A percentile compares a stretch with the other conserved stretches of the same genome.
phyloP scores from a whole-genome alignment of 2,888 invertebrate genomes.

The Hymenopus coronatus region DNA sequence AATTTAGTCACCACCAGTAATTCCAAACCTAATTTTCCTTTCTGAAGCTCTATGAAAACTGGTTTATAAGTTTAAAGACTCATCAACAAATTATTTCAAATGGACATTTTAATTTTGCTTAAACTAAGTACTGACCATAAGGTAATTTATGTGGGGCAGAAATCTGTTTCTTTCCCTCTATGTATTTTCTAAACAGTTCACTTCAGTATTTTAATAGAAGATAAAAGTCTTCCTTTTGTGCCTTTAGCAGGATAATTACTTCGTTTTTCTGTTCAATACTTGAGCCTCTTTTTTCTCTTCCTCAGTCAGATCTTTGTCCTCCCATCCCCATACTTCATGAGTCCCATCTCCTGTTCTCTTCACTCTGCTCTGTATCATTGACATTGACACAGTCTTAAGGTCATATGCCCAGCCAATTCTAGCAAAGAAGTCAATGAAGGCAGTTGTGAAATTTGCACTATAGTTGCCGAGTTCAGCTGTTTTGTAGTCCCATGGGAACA shows the following conservation, averaged over 20 bases:
- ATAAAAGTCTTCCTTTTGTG: not conserved
- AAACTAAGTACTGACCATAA: not conserved
- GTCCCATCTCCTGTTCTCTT: constrained; percentile 70
- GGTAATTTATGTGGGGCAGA: not conserved
- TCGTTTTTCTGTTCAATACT: constrained; percentile 35
- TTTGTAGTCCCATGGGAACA: constrained; percentile 83
- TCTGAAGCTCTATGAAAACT: too few relatives aligned
- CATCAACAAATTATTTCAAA: too few relatives aligned
- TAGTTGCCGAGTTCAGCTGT: constrained; percentile 75
- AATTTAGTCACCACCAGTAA: too few relatives aligned
- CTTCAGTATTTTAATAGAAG: not conserved
- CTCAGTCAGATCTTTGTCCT: constrained; percentile 33
- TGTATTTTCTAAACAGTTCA: not conserved
- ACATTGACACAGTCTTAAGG: constrained; percentile 72
- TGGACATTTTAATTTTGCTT: not conserved
- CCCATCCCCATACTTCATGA: constrained; percentile 46
- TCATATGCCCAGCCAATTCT: constrained; percentile 86
- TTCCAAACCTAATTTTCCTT: too few relatives aligned
- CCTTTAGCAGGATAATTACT: constrained; percentile 12
- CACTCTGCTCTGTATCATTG: constrained; percentile 66
- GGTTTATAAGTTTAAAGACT: too few relatives aligned
- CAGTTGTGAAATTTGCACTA: constrained; percentile 69
- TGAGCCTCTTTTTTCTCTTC: constrained; percentile 39
- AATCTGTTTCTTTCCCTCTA: not conserved
- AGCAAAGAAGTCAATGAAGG: constrained; percentile 77